Evolutionary conservation across 2,113 vertebrate species (phyloP).

Genomic region (Zingel zingel): DNA sequence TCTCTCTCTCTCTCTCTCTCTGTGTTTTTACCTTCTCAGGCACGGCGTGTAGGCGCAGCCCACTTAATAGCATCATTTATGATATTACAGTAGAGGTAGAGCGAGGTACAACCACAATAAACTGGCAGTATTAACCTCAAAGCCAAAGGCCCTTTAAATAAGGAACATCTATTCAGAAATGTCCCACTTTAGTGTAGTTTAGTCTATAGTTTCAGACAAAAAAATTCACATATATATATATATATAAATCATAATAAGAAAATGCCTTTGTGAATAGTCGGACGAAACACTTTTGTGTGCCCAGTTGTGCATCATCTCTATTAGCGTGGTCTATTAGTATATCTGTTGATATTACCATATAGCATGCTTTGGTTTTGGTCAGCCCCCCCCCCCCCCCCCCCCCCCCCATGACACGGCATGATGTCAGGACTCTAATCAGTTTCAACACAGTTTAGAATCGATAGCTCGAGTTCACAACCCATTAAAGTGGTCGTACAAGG

Average conservation of each 20-base stretch:
- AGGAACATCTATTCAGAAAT: slow-evolving; percentile 74
- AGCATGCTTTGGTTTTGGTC: slow-evolving; percentile 9
- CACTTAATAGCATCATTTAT: slow-evolving; percentile 90
- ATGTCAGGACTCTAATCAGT: slow-evolving; percentile 66
- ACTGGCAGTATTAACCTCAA: slow-evolving; percentile 91
- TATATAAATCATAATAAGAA: not conserved
- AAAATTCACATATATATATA: too few species aligned
- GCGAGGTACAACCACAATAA: slow-evolving; percentile 92
- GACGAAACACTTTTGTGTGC: not conserved
- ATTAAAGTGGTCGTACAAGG: slow-evolving; percentile 83
- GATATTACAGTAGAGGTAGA: slow-evolving; percentile 88
- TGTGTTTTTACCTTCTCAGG: slow-evolving; percentile 72
- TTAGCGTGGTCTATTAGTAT: too few species aligned
- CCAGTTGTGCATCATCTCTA: too few species aligned
- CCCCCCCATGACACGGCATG: slow-evolving; percentile 13
- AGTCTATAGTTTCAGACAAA: not conserved
- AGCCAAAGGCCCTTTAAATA: slow-evolving; percentile 82
- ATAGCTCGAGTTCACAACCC: slow-evolving; percentile 68
- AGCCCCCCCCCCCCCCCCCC: too few species aligned
- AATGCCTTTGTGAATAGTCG: not conserved
- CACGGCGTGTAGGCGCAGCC: slow-evolving; percentile 79
- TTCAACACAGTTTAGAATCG: slow-evolving; percentile 71
- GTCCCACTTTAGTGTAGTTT: not conserved
- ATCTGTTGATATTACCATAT: not conserved
- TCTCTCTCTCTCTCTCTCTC: too few species aligned